Percentiles rank a stretch among this genome's conserved stretches.
These are phyloP conservation scores for Sarcophaga rosellei DNA, from an alignment of 2,888 invertebrate genomes.

Conservation along the genomic window DNA sequence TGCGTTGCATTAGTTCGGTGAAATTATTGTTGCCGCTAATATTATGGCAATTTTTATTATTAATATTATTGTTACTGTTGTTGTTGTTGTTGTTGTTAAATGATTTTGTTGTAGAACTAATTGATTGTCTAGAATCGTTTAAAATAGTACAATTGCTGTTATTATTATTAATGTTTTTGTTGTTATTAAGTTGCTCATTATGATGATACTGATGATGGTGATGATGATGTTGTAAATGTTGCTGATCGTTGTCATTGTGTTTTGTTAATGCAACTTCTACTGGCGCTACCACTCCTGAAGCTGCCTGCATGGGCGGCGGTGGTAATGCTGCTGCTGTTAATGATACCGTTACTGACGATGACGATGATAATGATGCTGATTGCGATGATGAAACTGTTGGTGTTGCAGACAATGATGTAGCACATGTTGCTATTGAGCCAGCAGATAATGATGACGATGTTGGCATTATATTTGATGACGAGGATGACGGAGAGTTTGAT, in stretches of 20 bases:
- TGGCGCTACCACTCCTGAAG: conserved; percentile 32
- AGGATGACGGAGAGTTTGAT: not conserved
- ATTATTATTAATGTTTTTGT: conserved; percentile 61
- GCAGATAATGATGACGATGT: conserved; percentile 6
- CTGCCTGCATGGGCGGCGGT: conserved; percentile 3
- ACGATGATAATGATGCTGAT: conserved; percentile 13
- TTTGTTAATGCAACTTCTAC: conserved; percentile 53
- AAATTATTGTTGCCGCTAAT: conserved; percentile 40
- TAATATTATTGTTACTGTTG: conserved; percentile 68
- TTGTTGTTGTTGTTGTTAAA: conserved; percentile 65
- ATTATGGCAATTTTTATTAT: conserved; percentile 59
- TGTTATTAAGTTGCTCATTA: conserved; percentile 60
- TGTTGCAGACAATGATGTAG: not conserved
- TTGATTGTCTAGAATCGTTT: conserved; percentile 65
- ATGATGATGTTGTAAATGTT: conserved; percentile 46
- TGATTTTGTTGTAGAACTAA: conserved; percentile 70
- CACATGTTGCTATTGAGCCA: not conserved
- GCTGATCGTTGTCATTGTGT: conserved; percentile 41
- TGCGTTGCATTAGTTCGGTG: conserved; percentile 63
- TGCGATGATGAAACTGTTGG: conserved; percentile 12
- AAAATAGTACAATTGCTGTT: conserved; percentile 49
- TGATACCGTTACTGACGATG: conserved; percentile 32
- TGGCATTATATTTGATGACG: conserved; percentile 6
- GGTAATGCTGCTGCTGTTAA: conserved; percentile 48
- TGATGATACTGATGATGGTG: conserved; percentile 45